phyloP scores from a whole-genome alignment of 1,140 invertebrate species.

The Brachionus calyciflorus region DNA sequence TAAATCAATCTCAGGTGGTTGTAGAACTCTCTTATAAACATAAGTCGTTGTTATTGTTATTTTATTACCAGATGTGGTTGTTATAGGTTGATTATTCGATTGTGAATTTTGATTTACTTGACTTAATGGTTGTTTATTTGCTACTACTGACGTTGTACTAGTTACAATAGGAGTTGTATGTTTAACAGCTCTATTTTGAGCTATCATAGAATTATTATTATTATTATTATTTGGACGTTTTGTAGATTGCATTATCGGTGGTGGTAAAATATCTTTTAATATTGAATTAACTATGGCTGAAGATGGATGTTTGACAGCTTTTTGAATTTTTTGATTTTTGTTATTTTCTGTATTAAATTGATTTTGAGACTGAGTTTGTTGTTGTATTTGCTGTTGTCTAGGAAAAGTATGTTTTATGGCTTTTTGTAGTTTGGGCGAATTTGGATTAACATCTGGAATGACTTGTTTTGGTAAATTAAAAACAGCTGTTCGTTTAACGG shows the following conservation, averaged over 20 bases:
- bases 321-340: constrained; percentile 16
- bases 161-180: constrained; percentile 5
- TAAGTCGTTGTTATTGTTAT: constrained; percentile 39
- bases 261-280: constrained; percentile 33
- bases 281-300: background rate
- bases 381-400: background rate
- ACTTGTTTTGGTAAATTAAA: background rate
- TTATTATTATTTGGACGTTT: background rate
- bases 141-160: background rate
- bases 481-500: constrained; percentile 38
- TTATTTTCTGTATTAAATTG: too few species aligned
- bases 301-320: constrained; percentile 39
- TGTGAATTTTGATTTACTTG: constrained; percentile 16
- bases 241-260: constrained; percentile 43
- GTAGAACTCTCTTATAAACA: constrained; percentile 34
- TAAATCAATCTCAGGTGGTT: constrained; percentile 37
- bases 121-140: constrained; percentile 16
- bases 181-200: constrained; percentile 30
- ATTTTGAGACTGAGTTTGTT: background rate
- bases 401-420: constrained; percentile 11
- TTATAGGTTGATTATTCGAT: too few species aligned
- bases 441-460: background rate
- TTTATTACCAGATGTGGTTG: constrained; percentile 12
- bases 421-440: background rate
- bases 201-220: background rate